phyloP scores from a whole-genome alignment of 2,113 vertebrate genomes.

The Dunckerocampus dactyliophorus region DNA sequence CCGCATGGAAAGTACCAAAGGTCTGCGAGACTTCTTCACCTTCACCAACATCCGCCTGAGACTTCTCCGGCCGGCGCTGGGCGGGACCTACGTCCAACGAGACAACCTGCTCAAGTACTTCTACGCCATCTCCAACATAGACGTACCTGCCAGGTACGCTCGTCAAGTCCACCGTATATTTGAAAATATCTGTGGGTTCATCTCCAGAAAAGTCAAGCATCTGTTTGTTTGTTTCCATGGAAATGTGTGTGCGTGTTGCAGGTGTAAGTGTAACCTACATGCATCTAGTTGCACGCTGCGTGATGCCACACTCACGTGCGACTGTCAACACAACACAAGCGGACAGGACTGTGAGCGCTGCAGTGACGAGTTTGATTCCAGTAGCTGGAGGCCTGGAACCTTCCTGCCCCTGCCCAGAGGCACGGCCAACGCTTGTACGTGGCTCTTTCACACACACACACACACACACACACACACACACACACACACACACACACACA shows the following conservation, averaged over 20 bases:
- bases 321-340: constrained; percentile 90
- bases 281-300: constrained; percentile 81
- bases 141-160: constrained; percentile 86
- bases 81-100: constrained; percentile 90
- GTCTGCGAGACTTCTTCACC: constrained; percentile 95
- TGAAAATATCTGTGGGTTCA: no score
- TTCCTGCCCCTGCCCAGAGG: constrained; percentile 87
- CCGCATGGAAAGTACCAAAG: constrained; percentile 91
- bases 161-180: no score
- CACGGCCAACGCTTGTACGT: constrained; percentile 87
- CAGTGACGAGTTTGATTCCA: constrained; percentile 78
- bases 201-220: no score
- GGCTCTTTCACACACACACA: constrained; percentile 9
- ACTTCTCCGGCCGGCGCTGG: constrained; percentile 87
- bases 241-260: constrained; percentile 41
- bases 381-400: constrained; percentile 86
- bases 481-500: no score
- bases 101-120: constrained; percentile 92
- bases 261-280: constrained; percentile 94
- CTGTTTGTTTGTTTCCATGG: not conserved
- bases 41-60: constrained; percentile 92
- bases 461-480: not conserved
- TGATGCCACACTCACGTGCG: constrained; percentile 82
- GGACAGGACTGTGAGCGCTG: constrained; percentile 91
- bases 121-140: constrained; percentile 95